phyloP scores from a whole-genome alignment of 2,113 vertebrate species.

The Casuarius casuarius region DNA sequence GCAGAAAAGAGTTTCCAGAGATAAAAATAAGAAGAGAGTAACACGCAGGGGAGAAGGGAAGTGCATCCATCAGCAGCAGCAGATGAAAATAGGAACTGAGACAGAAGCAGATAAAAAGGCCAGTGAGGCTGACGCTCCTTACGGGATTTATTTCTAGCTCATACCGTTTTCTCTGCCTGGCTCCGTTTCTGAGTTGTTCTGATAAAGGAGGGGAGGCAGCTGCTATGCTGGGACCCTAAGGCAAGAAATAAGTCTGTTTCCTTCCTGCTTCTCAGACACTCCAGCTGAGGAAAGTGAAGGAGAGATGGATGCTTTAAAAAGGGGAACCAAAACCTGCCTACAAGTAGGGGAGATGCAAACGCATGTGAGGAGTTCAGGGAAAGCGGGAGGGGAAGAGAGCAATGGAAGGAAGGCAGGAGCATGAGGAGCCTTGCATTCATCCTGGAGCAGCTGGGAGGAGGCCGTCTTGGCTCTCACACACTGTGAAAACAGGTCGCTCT shows the following conservation, averaged over 20 bases:
- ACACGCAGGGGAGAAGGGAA: background rate
- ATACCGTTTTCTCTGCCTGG: background rate
- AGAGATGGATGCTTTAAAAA: background rate
- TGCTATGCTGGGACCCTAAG: background rate
- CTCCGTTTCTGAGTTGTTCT: background rate
- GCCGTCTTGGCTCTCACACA: background rate
- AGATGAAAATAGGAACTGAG: background rate
- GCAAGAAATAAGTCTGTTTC: background rate
- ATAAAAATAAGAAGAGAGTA: background rate
- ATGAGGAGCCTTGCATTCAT: background rate
- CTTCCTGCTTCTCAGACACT: background rate
- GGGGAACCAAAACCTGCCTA: background rate
- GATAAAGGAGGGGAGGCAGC: background rate
- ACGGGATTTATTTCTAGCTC: slow-evolving; percentile 15
- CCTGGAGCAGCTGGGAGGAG: background rate
- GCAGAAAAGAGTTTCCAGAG: background rate
- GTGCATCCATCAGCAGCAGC: background rate
- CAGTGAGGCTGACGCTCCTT: background rate
- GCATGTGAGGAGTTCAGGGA: background rate
- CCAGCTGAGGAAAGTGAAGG: background rate
- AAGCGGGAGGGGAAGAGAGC: background rate
- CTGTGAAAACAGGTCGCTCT: background rate
- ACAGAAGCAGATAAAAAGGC: slow-evolving; percentile 30
- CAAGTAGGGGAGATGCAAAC: background rate
- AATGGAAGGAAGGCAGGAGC: background rate